Percentiles rank a stretch among this genome's conserved stretches.
phyloP scores from a whole-genome alignment of 1,140 invertebrate species.

The Papilio polytes region DNA sequence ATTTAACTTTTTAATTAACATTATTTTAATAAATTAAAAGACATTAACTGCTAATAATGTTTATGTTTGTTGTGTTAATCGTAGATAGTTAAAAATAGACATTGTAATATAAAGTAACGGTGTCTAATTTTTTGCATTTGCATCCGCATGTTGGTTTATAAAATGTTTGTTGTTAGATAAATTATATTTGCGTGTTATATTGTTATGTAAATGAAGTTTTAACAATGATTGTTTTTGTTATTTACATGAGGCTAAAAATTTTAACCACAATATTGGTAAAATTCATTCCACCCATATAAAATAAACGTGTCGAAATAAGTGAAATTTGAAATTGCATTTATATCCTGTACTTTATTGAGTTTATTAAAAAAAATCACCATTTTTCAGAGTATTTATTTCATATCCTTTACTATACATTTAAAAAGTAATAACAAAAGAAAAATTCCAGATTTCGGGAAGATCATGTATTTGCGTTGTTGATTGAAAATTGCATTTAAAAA shows the following conservation, averaged over 20 bases:
- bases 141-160: neutral
- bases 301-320: neutral
- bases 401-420: no score
- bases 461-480: no score
- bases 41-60: constrained; percentile 30
- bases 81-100: neutral
- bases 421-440: no score
- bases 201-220: neutral
- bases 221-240: neutral
- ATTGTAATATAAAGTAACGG: constrained; percentile 8
- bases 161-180: constrained; percentile 5
- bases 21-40: constrained; percentile 33
- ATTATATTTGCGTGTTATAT: constrained; percentile 7
- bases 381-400: neutral
- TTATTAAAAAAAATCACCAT: constrained; percentile 26
- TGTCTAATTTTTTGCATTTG: constrained; percentile 28
- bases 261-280: constrained; percentile 1
- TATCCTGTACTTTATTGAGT: constrained; percentile 17
- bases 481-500: no score
- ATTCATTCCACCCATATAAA: constrained; percentile 7
- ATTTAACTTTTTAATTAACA: constrained; percentile 31
- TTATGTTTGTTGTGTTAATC: constrained; percentile 28
- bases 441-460: no score
- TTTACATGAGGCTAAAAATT: constrained; percentile 17
- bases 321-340: constrained; percentile 32